Base-by-base conservation (phyloP, 2,113 vertebrate species). In the Empidonax alnorum region DNA sequence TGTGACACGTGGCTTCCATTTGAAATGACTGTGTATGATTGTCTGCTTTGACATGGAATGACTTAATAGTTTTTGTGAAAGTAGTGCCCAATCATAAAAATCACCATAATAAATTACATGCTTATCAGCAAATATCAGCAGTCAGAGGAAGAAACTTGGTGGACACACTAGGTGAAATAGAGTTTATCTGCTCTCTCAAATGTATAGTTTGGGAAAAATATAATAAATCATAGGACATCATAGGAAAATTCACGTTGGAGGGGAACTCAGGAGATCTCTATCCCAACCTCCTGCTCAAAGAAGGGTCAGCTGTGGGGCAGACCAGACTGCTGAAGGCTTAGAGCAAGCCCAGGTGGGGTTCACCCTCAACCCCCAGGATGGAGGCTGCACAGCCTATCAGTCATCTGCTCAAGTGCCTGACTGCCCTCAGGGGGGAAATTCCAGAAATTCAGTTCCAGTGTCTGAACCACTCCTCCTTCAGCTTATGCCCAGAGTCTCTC, bases 101-200 rank as follows among this genome's bases (percentile, higher is more conserved):
- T 68, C 52, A n/a, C 27, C n/a, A 24, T 61, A 84, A 88, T 59
- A 94, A 94, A 84, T 72, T 42, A 63, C 55, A 86, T 2, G 8
- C 24, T 94, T 95, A 94, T 74, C 87, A 93, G 50, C 76, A 94
- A 76, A 93, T 69, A 90, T 95, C 52, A 88, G 73, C 73, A 71
- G 63, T 80, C 59, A 81, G 72, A 74, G 66, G 75, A 93, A 92
- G 79, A 92, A 95, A 92, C 92, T 90, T 94, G 7, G 75, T 92
- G 88, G 90, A 86, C 39, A 33, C 2, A 11, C 41, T 58, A n/a
- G 41, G 59, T 72, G 33, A 96, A 77, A 93, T 4, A 50, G 21
- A 91, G 16, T 66, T 96, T 86, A 81, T 86, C 71, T 89, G 31
- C 21, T 92, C n/a, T 37, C 30, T 96, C 63, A 66, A 88, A 88